Evolutionary conservation across 2,888 invertebrate genomes (phyloP), one percentile per base, ranked within the genome.

Genomic region (Tipula confusa): DNA sequence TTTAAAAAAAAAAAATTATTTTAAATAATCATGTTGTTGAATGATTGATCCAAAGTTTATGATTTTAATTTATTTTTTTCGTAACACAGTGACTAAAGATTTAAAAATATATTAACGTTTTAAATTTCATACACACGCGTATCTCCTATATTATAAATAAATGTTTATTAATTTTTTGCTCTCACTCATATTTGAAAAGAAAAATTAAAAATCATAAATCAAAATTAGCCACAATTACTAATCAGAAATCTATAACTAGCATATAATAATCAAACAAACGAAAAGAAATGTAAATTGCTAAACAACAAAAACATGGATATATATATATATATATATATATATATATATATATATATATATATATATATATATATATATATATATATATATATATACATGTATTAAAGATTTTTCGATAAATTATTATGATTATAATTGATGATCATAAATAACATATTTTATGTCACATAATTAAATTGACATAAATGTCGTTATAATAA

Each of bases 381-480:
- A 5, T 33, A 5, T 33, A 33, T 33, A 33, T 1, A 33, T 33
- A 33, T 7, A 7, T 9, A 33, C 33, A 33, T 33, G 9, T 33
- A 7, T 33, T 33, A n/a, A n/a, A n/a, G n/a, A n/a, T n/a, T n/a
- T 33, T 33, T 33, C 33, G 33, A n/a, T n/a, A n/a, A n/a, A 7
- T 1, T 64, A 64, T 64, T 43, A 64, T 64, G 64, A 64, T 29
- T 80, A 80, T 80, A 80, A 80, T 80, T 80, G 80, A 80, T 80
- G 80, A 80, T 80, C 80, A 80, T 80, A 80, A 80, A 80, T 80
- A 80, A 80, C 29, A 31, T 80, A n/a, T 29, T 80, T 80, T 80
- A 80, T 80, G 80, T 80, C 80, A 80, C 80, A 29, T 80, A 80
- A 80, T 80, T 80, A 80, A 80, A 80, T 80, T 80, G 80, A 80